Evolutionary conservation across 2,888 invertebrate genomes (phyloP).

Genomic region (Caenorhabditis doughertyi): DNA sequence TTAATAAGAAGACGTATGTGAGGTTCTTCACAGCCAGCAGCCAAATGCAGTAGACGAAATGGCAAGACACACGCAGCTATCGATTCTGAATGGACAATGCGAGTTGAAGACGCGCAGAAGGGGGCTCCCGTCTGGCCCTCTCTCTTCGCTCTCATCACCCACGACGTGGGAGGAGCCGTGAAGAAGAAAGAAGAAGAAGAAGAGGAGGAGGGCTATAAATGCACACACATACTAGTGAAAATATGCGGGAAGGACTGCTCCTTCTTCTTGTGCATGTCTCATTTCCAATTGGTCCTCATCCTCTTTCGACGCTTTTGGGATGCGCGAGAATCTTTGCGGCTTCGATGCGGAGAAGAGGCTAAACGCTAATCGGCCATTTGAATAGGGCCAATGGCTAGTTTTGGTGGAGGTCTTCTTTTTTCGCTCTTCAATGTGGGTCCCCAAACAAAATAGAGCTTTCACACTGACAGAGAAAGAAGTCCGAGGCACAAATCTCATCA

Average conservation of each 20-base stretch:
- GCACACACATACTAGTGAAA: conserved; percentile 61
- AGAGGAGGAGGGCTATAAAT: conserved; percentile 56
- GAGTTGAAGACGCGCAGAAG: conserved; percentile 50
- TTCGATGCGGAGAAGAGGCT: conserved; percentile 32
- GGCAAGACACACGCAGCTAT: conserved; percentile 60
- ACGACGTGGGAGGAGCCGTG: conserved; percentile 49
- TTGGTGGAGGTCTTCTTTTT: conserved; percentile 42
- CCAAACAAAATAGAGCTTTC: conserved; percentile 16
- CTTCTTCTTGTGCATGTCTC: conserved; percentile 53
- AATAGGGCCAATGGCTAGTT: conserved; percentile 39
- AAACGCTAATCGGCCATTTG: conserved; percentile 58
- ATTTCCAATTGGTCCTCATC: conserved; percentile 59
- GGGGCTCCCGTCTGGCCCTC: conserved; percentile 50
- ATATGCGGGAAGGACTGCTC: conserved; percentile 57
- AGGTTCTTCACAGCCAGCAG: conserved; percentile 42
- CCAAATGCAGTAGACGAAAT: conserved; percentile 40
- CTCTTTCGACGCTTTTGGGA: conserved; percentile 51
- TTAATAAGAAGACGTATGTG: conserved; percentile 60
- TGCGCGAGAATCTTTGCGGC: conserved; percentile 57
- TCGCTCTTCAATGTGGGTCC: conserved; percentile 10
- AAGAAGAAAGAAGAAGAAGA: conserved; percentile 32
- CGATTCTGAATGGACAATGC: conserved; percentile 47
- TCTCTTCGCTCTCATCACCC: conserved; percentile 57
- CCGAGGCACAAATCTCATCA: conserved; percentile 40
- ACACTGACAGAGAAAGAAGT: conserved; percentile 1